These are phyloP conservation scores for Muscina levida DNA, from an alignment of 2,888 invertebrate species.

Conservation along the genomic window DNA sequence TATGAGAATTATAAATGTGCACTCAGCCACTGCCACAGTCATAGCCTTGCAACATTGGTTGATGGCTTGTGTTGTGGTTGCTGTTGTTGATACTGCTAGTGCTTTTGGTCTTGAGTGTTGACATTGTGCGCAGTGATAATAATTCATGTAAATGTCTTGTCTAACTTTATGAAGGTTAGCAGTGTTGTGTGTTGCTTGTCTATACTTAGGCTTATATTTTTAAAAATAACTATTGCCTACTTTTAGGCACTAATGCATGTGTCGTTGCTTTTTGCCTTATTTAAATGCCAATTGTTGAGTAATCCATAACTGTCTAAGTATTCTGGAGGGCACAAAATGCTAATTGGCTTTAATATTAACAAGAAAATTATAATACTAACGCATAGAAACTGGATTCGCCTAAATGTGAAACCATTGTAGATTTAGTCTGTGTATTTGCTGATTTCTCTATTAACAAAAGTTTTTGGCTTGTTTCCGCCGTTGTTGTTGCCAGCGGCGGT, in stretches of 20 bases:
- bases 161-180: constrained; percentile 17
- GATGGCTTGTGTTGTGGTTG: background rate
- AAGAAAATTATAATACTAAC: background rate
- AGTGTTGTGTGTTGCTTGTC: constrained; percentile 26
- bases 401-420: too few relatives aligned
- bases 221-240: constrained; percentile 53
- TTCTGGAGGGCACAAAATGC: constrained; percentile 8
- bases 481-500: too few relatives aligned
- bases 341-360: constrained; percentile 57
- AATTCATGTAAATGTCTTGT: constrained; percentile 29
- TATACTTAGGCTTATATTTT: constrained; percentile 61
- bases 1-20: background rate
- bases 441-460: background rate
- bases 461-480: background rate
- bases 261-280: constrained; percentile 36
- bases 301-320: constrained; percentile 12
- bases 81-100: background rate
- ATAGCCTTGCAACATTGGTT: background rate
- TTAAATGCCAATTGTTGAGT: constrained; percentile 55
- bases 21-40: background rate
- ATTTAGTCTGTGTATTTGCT: background rate
- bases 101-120: constrained; percentile 18
- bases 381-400: too few relatives aligned
- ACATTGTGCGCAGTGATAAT: constrained; percentile 1
- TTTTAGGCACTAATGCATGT: constrained; percentile 48